Evolutionary conservation across 2,888 invertebrate genomes (phyloP).

Genomic region (Epinotia nisella): DNA sequence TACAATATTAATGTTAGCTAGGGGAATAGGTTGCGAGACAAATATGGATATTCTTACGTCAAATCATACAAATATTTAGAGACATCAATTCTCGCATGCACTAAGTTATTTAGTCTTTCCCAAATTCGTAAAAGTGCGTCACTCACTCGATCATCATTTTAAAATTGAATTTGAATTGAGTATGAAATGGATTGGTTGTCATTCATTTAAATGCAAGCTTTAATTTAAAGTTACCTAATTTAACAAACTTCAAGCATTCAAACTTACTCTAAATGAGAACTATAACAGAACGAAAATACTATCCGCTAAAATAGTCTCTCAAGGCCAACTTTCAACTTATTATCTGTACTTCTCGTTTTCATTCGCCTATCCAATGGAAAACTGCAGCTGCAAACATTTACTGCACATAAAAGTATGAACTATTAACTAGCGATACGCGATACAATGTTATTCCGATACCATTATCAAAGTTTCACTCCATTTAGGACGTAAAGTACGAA

Average conservation of each 20-base stretch:
- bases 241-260: neutral
- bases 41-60: no score
- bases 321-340: slow-evolving; percentile 3
- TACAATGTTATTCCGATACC: slow-evolving; percentile 42
- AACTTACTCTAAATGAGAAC: slow-evolving; percentile 8
- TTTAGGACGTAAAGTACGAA: slow-evolving; percentile 29
- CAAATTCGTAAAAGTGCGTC: no score
- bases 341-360: slow-evolving; percentile 9
- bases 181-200: no score
- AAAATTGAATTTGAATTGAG: no score
- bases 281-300: slow-evolving; percentile 3
- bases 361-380: slow-evolving; percentile 18
- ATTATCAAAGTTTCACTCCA: slow-evolving; percentile 40
- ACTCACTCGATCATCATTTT: no score
- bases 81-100: no score
- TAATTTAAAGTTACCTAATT: no score
- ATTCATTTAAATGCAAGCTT: no score
- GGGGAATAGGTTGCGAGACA: neutral
- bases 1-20: slow-evolving; percentile 21
- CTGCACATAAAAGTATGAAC: slow-evolving; percentile 42
- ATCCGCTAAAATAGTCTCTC: neutral
- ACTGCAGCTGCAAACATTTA: slow-evolving; percentile 32
- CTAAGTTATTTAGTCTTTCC: no score
- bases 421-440: slow-evolving; percentile 38
- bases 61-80: no score